phyloP scores from a whole-genome alignment of 2,113 vertebrate genomes.

The Platysternon megacephalum region DNA sequence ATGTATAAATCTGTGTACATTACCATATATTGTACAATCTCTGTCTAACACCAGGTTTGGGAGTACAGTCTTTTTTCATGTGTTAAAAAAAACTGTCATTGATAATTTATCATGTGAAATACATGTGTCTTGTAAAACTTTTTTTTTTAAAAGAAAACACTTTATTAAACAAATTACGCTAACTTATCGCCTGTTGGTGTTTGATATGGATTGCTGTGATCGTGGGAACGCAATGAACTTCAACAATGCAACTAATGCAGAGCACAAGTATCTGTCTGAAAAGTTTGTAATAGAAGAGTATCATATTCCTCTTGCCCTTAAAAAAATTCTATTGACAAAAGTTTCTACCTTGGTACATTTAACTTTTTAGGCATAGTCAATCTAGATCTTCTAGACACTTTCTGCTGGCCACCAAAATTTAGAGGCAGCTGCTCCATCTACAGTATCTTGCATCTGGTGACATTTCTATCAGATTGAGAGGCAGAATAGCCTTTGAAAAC shows the following conservation, averaged over 20 bases:
- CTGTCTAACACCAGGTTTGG: not conserved
- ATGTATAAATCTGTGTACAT: conserved; percentile 24
- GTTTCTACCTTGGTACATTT: not conserved
- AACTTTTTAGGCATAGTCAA: not conserved
- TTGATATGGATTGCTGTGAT: not conserved
- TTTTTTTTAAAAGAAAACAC: conserved; percentile 59
- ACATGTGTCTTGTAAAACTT: conserved; percentile 76
- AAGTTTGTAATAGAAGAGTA: not conserved
- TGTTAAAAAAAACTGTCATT: conserved; percentile 20
- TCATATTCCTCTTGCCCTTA: not conserved
- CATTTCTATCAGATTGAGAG: conserved; percentile 1
- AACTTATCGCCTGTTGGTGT: conserved; percentile 34
- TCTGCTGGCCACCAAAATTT: not conserved
- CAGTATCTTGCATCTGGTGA: not conserved
- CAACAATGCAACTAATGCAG: fast-evolving
- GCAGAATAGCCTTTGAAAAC: not conserved
- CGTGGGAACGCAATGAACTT: not conserved
- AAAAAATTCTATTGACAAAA: not conserved
- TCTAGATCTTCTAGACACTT: not conserved
- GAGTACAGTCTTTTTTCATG: conserved; percentile 49
- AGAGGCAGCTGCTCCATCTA: not conserved
- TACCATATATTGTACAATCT: conserved; percentile 33
- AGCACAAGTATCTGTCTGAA: not conserved
- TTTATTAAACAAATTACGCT: conserved; percentile 17
- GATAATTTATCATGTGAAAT: conserved; percentile 51